These are phyloP conservation scores for Mus spretus DNA, from an alignment of 2,797 vertebrate species.

Conservation along the genomic window DNA sequence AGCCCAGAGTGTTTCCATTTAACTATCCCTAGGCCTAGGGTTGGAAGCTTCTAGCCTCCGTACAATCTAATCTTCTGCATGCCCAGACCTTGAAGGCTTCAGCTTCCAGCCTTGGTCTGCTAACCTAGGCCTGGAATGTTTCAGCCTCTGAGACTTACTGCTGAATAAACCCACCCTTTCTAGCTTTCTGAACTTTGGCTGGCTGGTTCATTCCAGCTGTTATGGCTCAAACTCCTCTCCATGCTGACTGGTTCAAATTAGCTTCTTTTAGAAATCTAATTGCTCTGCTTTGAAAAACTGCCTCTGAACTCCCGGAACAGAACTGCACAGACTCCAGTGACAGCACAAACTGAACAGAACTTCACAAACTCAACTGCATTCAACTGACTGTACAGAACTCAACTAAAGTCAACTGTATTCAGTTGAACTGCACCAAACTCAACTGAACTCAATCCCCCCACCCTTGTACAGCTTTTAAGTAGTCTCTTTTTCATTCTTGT, in stretches of 20 bases:
- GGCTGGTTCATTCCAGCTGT: background rate
- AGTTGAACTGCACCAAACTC: background rate
- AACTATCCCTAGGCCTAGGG: background rate
- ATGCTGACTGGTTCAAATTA: background rate
- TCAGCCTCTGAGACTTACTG: background rate
- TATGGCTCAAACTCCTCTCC: background rate
- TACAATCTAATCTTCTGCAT: background rate
- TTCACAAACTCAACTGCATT: background rate
- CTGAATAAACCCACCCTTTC: background rate
- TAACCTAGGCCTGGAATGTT: background rate
- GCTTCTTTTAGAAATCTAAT: background rate
- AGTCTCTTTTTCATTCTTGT: background rate
- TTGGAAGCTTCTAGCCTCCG: background rate
- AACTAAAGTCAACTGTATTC: background rate
- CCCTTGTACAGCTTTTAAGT: background rate
- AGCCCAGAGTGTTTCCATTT: background rate
- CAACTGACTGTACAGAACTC: background rate
- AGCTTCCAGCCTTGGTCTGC: background rate
- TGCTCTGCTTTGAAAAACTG: background rate
- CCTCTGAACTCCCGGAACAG: background rate
- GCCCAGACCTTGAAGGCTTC: background rate
- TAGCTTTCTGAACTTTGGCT: background rate
- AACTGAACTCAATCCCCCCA: background rate
- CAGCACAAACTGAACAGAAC: background rate
- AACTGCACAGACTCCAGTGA: background rate